These are phyloP conservation scores for Holcopasites calliopsidis DNA, from an alignment of 1,140 invertebrate species.

Conservation along the genomic window DNA sequence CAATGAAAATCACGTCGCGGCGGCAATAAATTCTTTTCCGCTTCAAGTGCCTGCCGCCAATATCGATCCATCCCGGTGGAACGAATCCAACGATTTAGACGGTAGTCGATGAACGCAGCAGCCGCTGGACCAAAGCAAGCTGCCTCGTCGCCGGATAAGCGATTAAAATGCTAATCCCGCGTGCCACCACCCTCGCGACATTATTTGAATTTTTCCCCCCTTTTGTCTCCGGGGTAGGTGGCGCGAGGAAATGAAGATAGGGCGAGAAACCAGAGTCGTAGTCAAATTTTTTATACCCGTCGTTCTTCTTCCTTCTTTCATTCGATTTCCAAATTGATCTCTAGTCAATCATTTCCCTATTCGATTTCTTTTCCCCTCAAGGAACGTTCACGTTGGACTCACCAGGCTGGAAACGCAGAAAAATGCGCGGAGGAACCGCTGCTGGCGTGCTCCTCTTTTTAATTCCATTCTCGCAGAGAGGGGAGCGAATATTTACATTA, in stretches of 20 bases:
- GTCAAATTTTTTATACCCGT: too few species aligned
- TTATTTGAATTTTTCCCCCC: neutral
- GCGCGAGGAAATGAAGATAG: neutral
- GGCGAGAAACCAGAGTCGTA: too few species aligned
- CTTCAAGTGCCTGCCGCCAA: too few species aligned
- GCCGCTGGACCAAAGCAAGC: conserved; percentile 35
- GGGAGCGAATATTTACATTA: conserved; percentile 6
- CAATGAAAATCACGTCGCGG: too few species aligned
- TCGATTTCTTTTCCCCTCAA: too few species aligned
- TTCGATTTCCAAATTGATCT: too few species aligned
- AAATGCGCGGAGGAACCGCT: neutral
- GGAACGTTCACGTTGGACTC: too few species aligned
- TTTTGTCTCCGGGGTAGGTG: neutral
- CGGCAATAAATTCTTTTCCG: too few species aligned
- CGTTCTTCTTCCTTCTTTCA: too few species aligned
- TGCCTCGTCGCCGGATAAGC: conserved; percentile 35
- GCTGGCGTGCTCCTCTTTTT: neutral
- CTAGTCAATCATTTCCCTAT: too few species aligned
- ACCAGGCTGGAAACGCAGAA: too few species aligned
- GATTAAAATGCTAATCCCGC: conserved; percentile 64
- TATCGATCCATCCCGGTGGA: too few species aligned
- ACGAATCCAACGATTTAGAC: conserved; percentile 15
- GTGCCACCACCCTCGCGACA: neutral
- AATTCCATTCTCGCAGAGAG: neutral
- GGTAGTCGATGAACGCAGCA: conserved; percentile 3